These are phyloP conservation scores for Limosa lapponica DNA, from an alignment of 2,797 vertebrate species.

Conservation along the genomic window DNA sequence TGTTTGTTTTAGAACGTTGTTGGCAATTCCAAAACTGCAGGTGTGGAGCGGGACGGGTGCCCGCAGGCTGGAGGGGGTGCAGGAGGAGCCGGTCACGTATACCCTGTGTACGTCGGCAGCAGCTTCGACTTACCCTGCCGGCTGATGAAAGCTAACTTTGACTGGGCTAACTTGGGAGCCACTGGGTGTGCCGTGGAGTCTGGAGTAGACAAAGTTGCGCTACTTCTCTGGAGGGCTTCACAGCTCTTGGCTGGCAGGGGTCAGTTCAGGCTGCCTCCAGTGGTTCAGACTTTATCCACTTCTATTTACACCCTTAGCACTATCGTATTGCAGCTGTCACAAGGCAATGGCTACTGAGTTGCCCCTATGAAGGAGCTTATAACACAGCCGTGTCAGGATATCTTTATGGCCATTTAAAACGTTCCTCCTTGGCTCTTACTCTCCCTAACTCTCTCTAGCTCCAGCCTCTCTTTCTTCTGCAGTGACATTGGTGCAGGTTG, in stretches of 20 bases:
- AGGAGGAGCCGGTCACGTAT: neutral
- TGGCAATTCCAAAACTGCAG: conserved; percentile 41
- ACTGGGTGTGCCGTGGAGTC: neutral
- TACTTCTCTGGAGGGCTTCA: neutral
- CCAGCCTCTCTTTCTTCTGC: neutral
- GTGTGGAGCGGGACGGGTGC: neutral
- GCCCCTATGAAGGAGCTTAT: neutral
- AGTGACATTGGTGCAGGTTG: neutral
- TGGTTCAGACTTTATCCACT: neutral
- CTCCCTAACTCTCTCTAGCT: neutral
- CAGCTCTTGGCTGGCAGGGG: neutral
- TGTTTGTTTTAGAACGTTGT: conserved; percentile 23
- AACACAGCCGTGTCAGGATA: neutral
- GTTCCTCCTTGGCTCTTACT: neutral
- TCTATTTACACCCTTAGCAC: neutral
- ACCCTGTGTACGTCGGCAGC: fast-evolving
- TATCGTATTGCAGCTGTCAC: neutral
- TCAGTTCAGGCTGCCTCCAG: fast-evolving
- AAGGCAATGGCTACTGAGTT: neutral
- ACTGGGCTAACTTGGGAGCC: neutral
- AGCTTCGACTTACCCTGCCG: neutral
- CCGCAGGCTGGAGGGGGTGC: neutral
- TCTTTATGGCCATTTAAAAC: neutral
- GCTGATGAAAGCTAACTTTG: neutral
- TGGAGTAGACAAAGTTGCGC: fast-evolving